Evolutionary conservation across 2,113 vertebrate species (phyloP).

Genomic region (Tragelaphus strepsiceros): DNA sequence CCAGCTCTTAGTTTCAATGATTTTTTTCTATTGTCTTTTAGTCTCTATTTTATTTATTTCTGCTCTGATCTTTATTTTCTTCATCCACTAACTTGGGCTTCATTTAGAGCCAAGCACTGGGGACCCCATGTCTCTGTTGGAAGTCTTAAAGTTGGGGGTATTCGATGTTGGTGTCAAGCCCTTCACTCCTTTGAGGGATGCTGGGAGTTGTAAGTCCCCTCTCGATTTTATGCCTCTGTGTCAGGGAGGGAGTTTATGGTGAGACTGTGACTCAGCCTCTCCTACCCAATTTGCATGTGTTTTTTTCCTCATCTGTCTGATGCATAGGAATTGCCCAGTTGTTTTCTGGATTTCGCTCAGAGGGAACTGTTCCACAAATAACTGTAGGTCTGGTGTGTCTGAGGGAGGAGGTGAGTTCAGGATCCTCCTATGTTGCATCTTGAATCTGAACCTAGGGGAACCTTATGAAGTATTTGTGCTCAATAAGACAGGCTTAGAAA

Average conservation of each 20-base stretch:
- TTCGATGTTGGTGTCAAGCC: neutral
- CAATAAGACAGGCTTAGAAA: neutral
- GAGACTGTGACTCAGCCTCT: neutral
- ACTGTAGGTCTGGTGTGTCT: neutral
- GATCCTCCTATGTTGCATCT: neutral
- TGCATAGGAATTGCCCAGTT: neutral
- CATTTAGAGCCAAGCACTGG: neutral
- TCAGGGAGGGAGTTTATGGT: neutral
- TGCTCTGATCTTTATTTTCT: neutral
- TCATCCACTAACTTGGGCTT: neutral
- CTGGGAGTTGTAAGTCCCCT: neutral
- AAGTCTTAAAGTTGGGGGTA: neutral
- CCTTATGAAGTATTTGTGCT: neutral
- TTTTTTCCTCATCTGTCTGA: neutral
- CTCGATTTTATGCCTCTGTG: neutral
- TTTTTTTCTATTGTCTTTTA: neutral
- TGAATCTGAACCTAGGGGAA: neutral
- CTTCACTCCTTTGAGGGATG: neutral
- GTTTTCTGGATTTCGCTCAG: neutral
- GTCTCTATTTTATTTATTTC: neutral
- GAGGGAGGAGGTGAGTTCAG: neutral
- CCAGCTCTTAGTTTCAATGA: neutral
- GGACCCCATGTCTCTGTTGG: neutral
- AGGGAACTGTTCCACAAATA: neutral
- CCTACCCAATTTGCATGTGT: neutral